phyloP scores from a whole-genome alignment of 2,888 invertebrate genomes.

The Dolichopus griseipennis region DNA sequence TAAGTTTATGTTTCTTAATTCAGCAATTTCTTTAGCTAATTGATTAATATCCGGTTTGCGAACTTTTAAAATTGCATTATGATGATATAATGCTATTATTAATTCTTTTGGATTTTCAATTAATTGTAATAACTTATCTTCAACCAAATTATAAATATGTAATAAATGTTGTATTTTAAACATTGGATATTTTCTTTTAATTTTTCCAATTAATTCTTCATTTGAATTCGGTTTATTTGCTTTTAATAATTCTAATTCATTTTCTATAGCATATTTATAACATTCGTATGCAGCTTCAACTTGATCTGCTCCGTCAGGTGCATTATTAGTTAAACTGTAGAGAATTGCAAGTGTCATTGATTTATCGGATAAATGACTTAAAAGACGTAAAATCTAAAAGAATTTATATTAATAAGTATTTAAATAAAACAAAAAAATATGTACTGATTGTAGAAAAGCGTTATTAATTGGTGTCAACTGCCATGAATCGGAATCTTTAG shows the following conservation, averaged over 20 bases:
- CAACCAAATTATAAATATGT: slow-evolving; percentile 35
- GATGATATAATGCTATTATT: slow-evolving; percentile 36
- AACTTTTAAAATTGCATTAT: slow-evolving; percentile 35
- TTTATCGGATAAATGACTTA: slow-evolving; percentile 33
- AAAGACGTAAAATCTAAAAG: slow-evolving; percentile 34
- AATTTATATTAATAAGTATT: slow-evolving; percentile 11
- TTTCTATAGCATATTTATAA: slow-evolving; percentile 35
- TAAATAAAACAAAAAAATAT: background rate
- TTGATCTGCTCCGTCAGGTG: slow-evolving; percentile 41
- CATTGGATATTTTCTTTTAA: slow-evolving; percentile 40
- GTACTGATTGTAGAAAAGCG: slow-evolving; percentile 41
- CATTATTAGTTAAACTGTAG: slow-evolving; percentile 39
- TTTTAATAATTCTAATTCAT: slow-evolving; percentile 27
- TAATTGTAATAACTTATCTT: slow-evolving; percentile 37
- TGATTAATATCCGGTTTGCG: slow-evolving; percentile 39
- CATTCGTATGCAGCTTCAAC: slow-evolving; percentile 42
- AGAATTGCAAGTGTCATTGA: slow-evolving; percentile 37
- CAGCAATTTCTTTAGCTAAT: slow-evolving; percentile 36
- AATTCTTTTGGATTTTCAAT: slow-evolving; percentile 39
- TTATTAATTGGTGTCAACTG: slow-evolving; percentile 41
- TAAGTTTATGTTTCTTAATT: slow-evolving; percentile 34
- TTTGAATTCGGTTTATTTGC: slow-evolving; percentile 27
- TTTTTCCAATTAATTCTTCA: slow-evolving; percentile 36
- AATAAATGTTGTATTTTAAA: slow-evolving; percentile 41
- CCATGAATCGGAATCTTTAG: slow-evolving; percentile 36